Base-by-base conservation (phyloP, 2,888 invertebrate species). In the Flabesymbios commensalis region DNA sequence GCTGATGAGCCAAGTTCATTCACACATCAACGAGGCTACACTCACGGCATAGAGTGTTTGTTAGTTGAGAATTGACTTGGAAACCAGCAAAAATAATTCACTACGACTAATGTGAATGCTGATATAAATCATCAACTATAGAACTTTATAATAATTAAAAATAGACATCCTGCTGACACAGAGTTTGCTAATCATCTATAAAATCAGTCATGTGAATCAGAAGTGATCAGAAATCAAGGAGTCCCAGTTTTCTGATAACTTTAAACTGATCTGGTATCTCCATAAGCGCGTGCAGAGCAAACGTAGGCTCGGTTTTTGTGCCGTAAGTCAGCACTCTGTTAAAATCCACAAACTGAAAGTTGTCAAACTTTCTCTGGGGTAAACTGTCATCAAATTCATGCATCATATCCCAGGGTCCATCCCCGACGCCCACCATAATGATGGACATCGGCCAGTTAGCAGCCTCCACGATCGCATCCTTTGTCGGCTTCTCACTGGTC, bases 331-430 rank as follows among this genome's bases (percentile, higher is more conserved):
- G 73, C 22, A 83, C 75, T 57, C 78, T 75, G 67, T 84, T 80
- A 71, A 82, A 85, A 63, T 85, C 83, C 29, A 85, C 84, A 73
- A 85, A 85, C 67, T 86, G 85, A 75, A 86, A 86, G 72, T 85
- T 85, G 75, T 86, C 85, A 80, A 85, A 85, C 52, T 82, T 79
- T 48, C 85, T 73, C 59, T 79, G 75, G 2, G 85, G 84, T 17
- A 85, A 72, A 1, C 78, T 77, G 62, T 85, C 84, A 71, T 85
- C 85, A 73, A 85, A 86, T 53, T 84, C 83, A 48, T 81, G 77
- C 84, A 85, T 84, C 75, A 82, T 82, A 36, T 84, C 82, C 85
- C 85, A 85, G 0, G 85, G 85, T 17, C 85, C 85, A 69, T 85
- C 85, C 17, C 85, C 85, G 4, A 85, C 85, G 0, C 85, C 86